These are phyloP conservation scores for Tenualosa thibaudeaui DNA, from an alignment of 2,797 vertebrate genomes.

Conservation along the genomic window DNA sequence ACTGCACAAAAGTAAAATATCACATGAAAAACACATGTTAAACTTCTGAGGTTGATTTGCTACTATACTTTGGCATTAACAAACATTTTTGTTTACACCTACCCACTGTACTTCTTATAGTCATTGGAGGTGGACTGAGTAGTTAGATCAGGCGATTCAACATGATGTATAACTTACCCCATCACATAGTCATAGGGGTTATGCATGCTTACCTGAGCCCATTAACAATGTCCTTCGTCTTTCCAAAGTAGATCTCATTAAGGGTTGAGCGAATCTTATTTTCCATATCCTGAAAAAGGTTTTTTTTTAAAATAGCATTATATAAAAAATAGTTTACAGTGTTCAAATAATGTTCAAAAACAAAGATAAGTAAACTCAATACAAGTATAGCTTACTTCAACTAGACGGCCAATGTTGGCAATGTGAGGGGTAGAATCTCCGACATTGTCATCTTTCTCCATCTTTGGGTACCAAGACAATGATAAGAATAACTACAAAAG, in stretches of 20 bases:
- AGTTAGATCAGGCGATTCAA: not conserved
- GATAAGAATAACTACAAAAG: not conserved
- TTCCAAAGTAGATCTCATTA: slow-evolving; percentile 99
- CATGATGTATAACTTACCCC: not conserved
- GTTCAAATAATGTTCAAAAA: not conserved
- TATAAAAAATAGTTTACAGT: not conserved
- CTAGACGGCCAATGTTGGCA: slow-evolving; percentile 95
- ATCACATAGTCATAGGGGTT: not conserved
- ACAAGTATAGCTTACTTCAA: slow-evolving; percentile 79
- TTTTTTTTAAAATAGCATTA: not conserved
- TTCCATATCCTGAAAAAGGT: slow-evolving; percentile 89
- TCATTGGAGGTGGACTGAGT: not conserved
- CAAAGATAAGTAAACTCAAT: not conserved
- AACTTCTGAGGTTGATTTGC: not conserved
- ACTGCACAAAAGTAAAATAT: not conserved
- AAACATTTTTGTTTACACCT: not conserved
- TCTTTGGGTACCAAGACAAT: slow-evolving; percentile 66
- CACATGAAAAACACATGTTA: not conserved
- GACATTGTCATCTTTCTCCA: slow-evolving; percentile 97
- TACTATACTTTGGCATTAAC: not conserved
- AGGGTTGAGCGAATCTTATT: slow-evolving; percentile 99
- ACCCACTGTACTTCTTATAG: not conserved
- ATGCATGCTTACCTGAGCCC: slow-evolving; percentile 85
- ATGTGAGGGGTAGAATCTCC: slow-evolving; percentile 96
- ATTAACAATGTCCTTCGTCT: slow-evolving; percentile 99